Evolutionary conservation across 2,888 invertebrate genomes (phyloP), one percentile per base, ranked within the genome.

Genomic region (Mythimna ferrago): DNA sequence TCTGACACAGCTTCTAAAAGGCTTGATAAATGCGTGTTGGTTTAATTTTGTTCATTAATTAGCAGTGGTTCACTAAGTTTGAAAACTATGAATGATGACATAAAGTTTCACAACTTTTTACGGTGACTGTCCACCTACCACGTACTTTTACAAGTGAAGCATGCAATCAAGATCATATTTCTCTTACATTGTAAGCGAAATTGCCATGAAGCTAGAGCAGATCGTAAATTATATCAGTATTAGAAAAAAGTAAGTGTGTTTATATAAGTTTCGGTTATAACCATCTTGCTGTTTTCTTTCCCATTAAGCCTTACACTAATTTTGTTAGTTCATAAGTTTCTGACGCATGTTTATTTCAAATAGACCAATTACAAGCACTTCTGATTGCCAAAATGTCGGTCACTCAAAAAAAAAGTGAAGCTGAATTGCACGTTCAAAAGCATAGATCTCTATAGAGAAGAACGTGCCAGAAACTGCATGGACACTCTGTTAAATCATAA

Each of bases 11-110:
- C 44, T 66, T 61, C 9, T 76, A 58, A 56, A 14, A 53, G 60
- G 32, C 57, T 16, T 66, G 71, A 79, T 79, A 76, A 64, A 76
- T 81, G 32, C 32, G 60, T 71, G 21, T 77, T 54, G 14, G 21
- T 41, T 44, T 21, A 57, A 62, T 62, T 76, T 76, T 19, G 26
- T 53, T 41, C 19, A 76, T 76, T 7, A 67, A 48, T 74, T 61
- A 61, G 9, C 64, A 21, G 14, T 51, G 26, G 14, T 73, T 48
- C 32, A 61, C 14, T 48, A 44, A 26, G 10, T 56, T 14, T 19
- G 35, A n/a, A 51, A 32, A 57, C n/a, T 26, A 0, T 41, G 32
- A 35, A 60, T 60, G 32, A 21, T 21, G 2, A 19, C 10, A 6
- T 19, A n/a, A 19, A 10, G 19, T 57, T 56, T 32, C 1, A 26